Base-by-base conservation (phyloP, 2,113 vertebrate species). In the Sitta europaea region DNA sequence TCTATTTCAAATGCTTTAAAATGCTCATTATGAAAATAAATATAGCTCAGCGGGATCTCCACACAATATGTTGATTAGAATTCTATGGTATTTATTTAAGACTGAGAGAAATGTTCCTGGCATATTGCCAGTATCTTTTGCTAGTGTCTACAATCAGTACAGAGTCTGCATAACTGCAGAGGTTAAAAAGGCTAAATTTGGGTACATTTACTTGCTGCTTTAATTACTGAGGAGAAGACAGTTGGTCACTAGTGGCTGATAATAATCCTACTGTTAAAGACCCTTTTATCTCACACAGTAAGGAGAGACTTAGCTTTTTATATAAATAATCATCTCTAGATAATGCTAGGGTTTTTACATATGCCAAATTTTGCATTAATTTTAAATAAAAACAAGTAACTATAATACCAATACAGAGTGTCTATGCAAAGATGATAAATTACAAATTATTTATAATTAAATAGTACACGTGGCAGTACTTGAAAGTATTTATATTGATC, bases 181-280 rank as follows among this genome's bases (percentile, higher is more conserved):
- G 92, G 94, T 97, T 96, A 91, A 95, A 94, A 91, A 97, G 90
- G 90, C 75, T 95, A 94, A 83, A 90, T 92, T 92, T 62, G 94
- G 85, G 87, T 86, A 87, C 84, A 75, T 81, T 83, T 47, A 76
- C 92, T 91, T 67, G 70, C 68, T 97, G 76, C 88, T 96, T 97
- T 97, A 98, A 98, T 98, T 98, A 98, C 90, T 93, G 92, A 96
- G 77, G 88, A 97, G 90, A 97, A 96, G 83, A 97, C 84, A 97
- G 96, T 94, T 95, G 91, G 90, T 96, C 96, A 96, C 92, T 68
- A 88, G 92, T 33, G 28, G 53, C 73, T 97, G 97, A 97, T 96
- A 97, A 97, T 94, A 92, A 93, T 95, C 84, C 84, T 96, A 84
- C 93, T 91, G 89, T 94, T 97, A 96, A 81, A 79, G 72, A 27